Conservation (phyloP, 2,113 vertebrate species). For the Eptatretus burgeri region DNA sequence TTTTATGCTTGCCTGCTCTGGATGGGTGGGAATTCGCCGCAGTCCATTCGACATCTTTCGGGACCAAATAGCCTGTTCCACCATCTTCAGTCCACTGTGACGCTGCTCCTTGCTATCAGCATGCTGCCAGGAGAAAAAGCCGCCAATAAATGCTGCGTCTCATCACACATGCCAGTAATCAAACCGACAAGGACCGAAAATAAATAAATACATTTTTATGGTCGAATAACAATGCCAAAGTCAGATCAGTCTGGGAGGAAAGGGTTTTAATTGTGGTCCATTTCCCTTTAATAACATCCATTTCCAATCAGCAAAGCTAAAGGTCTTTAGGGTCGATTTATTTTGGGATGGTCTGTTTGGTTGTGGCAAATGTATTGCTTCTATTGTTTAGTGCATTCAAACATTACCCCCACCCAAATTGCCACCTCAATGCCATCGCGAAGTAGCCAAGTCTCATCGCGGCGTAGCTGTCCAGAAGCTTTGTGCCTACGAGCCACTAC, state of each 20-base stretch:
- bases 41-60: slow-evolving; percentile 97
- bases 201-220: too few species aligned
- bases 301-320: accelerated
- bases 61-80: slow-evolving; percentile 96
- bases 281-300: background rate
- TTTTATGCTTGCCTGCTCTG: slow-evolving; percentile 40
- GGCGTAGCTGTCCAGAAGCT: slow-evolving; percentile 33
- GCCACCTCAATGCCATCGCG: slow-evolving; percentile 60
- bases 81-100: slow-evolving; percentile 96
- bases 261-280: too few species aligned
- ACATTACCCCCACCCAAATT: slow-evolving; percentile 5
- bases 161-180: too few species aligned
- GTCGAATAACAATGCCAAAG: too few species aligned
- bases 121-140: slow-evolving; percentile 14
- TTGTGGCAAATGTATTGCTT: background rate
- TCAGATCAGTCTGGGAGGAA: too few species aligned
- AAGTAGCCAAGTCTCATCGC: slow-evolving; percentile 49
- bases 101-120: slow-evolving; percentile 66
- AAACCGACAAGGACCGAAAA: too few species aligned
- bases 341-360: accelerated
- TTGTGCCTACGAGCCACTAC: slow-evolving; percentile 57
- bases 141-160: background rate
- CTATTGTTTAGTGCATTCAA: background rate
- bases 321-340: too few species aligned
- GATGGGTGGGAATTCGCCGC: slow-evolving; percentile 55